A percentile compares a stretch with the other conserved stretches of the same genome.
These are phyloP conservation scores for Plodia interpunctella DNA, from an alignment of 1,140 invertebrate genomes.

Conservation along the genomic window DNA sequence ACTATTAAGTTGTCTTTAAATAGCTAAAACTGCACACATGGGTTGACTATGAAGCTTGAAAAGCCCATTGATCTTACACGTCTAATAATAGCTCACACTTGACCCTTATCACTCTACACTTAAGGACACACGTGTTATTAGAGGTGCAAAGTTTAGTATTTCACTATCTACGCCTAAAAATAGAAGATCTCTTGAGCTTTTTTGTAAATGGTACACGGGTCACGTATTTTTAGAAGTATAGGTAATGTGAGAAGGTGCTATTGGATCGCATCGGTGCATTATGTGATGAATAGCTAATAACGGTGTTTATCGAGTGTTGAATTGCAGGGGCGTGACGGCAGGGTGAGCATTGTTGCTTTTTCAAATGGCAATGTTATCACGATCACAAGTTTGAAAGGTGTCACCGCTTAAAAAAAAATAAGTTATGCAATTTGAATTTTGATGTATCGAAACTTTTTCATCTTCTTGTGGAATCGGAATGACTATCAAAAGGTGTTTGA, in stretches of 20 bases:
- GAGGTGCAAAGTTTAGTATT: background rate
- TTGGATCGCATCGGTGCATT: background rate
- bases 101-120: constrained; percentile 1
- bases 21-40: constrained; percentile 1
- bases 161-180: background rate
- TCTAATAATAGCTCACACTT: background rate
- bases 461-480: no score
- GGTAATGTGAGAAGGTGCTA: constrained; percentile 3
- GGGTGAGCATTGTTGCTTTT: background rate
- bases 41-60: background rate
- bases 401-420: no score
- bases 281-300: constrained; percentile 5
- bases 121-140: background rate
- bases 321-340: background rate
- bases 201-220: background rate
- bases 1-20: background rate
- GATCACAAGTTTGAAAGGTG: background rate
- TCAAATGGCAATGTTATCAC: background rate
- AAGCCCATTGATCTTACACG: constrained; percentile 2
- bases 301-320: background rate
- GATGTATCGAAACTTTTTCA: no score
- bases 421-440: no score
- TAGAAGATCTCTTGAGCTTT: background rate
- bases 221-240: background rate
- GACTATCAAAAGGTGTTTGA: no score